A percentile compares a stretch with the other conserved stretches of the same genome.
Evolutionary conservation across 2,113 vertebrate genomes (phyloP).

Genomic region (Apistogramma diplotaenia): DNA sequence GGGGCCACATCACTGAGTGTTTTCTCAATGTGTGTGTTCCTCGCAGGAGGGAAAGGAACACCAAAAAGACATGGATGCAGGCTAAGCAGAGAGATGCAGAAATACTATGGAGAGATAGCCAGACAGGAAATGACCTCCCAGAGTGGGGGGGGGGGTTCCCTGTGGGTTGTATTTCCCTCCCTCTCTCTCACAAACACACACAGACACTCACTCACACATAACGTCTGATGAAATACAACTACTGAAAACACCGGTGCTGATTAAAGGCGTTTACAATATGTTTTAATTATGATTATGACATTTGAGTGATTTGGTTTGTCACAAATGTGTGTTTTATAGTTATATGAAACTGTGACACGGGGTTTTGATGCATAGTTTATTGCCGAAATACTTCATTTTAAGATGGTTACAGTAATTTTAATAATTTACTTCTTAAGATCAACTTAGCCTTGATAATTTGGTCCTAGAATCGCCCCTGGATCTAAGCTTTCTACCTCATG

Average conservation of each 20-base stretch:
- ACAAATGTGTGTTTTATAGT: not conserved
- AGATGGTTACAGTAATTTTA: not conserved
- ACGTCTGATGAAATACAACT: conserved; percentile 23
- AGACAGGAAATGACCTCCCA: conserved; percentile 69
- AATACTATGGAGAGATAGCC: conserved; percentile 20
- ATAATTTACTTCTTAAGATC: not conserved
- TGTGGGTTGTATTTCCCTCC: conserved; percentile 43
- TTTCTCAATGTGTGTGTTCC: conserved; percentile 55
- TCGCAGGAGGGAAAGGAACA: conserved; percentile 6
- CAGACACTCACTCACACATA: conserved; percentile 21
- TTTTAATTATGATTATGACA: not conserved
- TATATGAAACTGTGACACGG: not conserved
- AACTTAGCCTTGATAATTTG: not conserved
- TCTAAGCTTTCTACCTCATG: conserved; percentile 1
- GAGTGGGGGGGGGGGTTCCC: conserved; percentile 43
- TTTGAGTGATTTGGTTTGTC: not conserved
- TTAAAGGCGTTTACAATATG: not conserved
- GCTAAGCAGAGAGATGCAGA: not conserved
- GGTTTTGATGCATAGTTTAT: not conserved
- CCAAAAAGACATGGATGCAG: not conserved
- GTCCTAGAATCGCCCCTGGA: not conserved
- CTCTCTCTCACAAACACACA: conserved; percentile 27
- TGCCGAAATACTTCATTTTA: not conserved
- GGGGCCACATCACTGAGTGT: conserved; percentile 10
- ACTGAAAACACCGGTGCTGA: not conserved